A percentile compares a stretch with the other conserved stretches of the same genome.
Evolutionary conservation across 2,888 invertebrate species (phyloP).

Genomic region (Helicoverpa assulta): DNA sequence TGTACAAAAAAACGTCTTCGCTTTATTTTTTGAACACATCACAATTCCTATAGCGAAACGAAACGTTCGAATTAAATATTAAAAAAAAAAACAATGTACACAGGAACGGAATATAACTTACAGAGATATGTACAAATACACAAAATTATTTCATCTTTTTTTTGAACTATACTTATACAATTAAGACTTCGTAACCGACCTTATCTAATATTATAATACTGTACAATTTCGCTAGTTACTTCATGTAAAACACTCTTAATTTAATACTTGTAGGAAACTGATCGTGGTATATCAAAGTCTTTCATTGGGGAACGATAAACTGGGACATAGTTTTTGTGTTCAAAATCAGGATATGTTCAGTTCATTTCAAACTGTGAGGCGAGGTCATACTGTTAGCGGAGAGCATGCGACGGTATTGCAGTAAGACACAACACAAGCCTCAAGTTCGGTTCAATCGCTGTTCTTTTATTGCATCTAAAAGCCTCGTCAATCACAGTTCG

Average conservation of each 20-base stretch:
- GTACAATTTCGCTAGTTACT: slow-evolving; percentile 89
- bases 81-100: slow-evolving; percentile 80
- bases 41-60: slow-evolving; percentile 83
- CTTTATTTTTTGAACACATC: slow-evolving; percentile 85
- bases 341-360: slow-evolving; percentile 80
- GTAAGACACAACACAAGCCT: slow-evolving; percentile 29
- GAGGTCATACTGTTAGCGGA: slow-evolving; percentile 42
- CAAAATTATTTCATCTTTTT: slow-evolving; percentile 74
- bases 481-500: slow-evolving; percentile 49
- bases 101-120: slow-evolving; percentile 89
- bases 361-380: slow-evolving; percentile 74
- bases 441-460: slow-evolving; percentile 17
- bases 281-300: slow-evolving; percentile 84
- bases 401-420: slow-evolving; percentile 17
- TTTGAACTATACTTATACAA: slow-evolving; percentile 85
- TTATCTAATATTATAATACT: slow-evolving; percentile 88
- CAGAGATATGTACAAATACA: slow-evolving; percentile 88
- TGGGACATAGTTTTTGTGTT: slow-evolving; percentile 68
- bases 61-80: slow-evolving; percentile 71
- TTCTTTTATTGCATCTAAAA: slow-evolving; percentile 26
- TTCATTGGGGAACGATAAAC: slow-evolving; percentile 72
- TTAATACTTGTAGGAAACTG: slow-evolving; percentile 85
- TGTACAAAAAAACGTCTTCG: slow-evolving; percentile 82
- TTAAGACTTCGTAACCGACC: slow-evolving; percentile 82
- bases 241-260: slow-evolving; percentile 85